phyloP scores from a whole-genome alignment of 2,113 vertebrate species.

The Zosterops hypoxanthus region DNA sequence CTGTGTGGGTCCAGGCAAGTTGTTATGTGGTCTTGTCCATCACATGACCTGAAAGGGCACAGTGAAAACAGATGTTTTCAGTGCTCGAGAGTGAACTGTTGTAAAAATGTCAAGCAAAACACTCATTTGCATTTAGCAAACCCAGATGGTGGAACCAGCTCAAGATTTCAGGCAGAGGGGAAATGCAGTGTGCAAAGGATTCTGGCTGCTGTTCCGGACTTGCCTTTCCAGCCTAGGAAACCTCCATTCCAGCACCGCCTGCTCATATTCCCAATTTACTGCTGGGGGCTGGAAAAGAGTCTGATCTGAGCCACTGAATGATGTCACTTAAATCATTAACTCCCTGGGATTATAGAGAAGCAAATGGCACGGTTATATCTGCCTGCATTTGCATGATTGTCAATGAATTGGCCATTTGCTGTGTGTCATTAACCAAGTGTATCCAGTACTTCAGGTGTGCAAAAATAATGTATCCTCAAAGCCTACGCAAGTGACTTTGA shows the following conservation, averaged over 20 bases:
- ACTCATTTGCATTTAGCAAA: neutral
- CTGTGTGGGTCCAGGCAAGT: neutral
- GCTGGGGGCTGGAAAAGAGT: neutral
- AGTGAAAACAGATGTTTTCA: neutral
- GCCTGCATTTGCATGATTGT: slow-evolving; percentile 6
- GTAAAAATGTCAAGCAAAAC: neutral
- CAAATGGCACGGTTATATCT: neutral
- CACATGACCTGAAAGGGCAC: neutral
- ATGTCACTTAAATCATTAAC: neutral
- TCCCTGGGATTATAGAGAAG: neutral
- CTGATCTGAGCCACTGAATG: neutral
- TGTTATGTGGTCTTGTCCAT: neutral
- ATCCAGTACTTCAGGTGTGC: neutral
- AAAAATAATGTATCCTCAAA: neutral
- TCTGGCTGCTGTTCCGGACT: fast-evolving
- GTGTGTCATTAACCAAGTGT: neutral
- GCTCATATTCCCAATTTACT: neutral
- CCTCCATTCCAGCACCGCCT: neutral
- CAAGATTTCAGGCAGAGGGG: neutral
- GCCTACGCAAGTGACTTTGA: neutral
- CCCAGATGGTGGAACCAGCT: neutral
- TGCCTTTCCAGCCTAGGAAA: neutral
- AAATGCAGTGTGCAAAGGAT: neutral
- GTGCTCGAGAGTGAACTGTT: neutral
- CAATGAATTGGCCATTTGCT: slow-evolving; percentile 27